Evolutionary conservation across 1,140 invertebrate species (phyloP), one percentile per base, ranked within the genome.

Genomic region (Diprion similis): DNA sequence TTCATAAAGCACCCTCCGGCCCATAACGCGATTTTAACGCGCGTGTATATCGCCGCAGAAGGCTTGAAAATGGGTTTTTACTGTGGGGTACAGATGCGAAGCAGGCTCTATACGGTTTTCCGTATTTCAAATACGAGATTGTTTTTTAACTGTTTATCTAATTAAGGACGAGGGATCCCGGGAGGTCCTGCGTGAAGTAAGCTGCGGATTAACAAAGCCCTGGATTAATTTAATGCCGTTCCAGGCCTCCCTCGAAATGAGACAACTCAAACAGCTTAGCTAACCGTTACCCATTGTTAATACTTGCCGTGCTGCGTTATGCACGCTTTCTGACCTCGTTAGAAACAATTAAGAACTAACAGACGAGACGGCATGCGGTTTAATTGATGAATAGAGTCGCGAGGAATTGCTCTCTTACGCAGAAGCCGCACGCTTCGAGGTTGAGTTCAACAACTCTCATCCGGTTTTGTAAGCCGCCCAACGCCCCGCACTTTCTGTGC

Each of bases 301-400:
- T 37, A 37, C 24, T 37, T 19, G 66, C 37, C 15, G 19, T 7
- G 66, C 17, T 46, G 69, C 46, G 18, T 45, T 70, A 46, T 13
- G 18, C 18, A 3, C 67, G 69, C 15, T 15, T 70, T 10, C 74
- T 77, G 75, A 77, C 70, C 73, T 83, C 78, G 77, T 83, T 82
- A 80, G 77, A 68, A 76, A 82, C 81, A 83, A 84, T 83, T 83
- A 82, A 82, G 24, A 83, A 81, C 76, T 75, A 77, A 80, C 71
- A 75, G 74, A 71, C 73, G 65, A 72, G 78, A 11, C 72, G 70
- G 71, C 72, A 71, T 68, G 73, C 77, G 74, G 73, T 76, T 83
- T 82, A 83, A 84, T 84, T 83, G 82, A 72, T 71, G 72, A 66
- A 68, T 45, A 37, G 70, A 15, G 45, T 71, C 51, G 11, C 68